Evolutionary conservation across 1,140 invertebrate species (phyloP).

Genomic region (Brachionus koreanus): DNA sequence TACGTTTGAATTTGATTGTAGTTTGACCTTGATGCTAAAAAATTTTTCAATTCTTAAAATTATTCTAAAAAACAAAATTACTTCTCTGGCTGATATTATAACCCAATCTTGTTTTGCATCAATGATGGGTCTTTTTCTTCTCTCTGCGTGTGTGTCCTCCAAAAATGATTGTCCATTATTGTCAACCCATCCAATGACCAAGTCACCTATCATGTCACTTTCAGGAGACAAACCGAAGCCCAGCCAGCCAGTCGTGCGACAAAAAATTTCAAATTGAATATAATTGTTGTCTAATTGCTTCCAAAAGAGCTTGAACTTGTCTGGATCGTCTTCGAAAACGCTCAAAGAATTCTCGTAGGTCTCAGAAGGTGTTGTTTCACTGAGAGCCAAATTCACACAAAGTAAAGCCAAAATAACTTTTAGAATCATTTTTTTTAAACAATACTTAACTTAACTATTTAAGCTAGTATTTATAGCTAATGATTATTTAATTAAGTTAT

Average conservation of each 20-base stretch:
- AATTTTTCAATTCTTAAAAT: background rate
- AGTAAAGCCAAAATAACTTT: background rate
- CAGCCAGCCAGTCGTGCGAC: constrained; percentile 70
- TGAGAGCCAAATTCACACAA: background rate
- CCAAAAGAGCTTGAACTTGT: background rate
- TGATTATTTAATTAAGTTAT: too few relatives aligned
- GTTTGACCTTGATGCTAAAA: background rate
- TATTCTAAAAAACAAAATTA: background rate
- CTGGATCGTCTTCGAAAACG: constrained; percentile 14
- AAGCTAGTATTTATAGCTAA: background rate
- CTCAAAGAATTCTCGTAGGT: background rate
- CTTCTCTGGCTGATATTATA: background rate
- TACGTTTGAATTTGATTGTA: constrained; percentile 7
- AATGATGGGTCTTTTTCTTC: background rate
- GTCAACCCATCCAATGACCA: constrained; percentile 4
- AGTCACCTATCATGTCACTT: constrained; percentile 67
- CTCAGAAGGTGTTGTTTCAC: background rate
- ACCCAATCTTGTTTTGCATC: background rate
- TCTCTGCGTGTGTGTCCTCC: background rate
- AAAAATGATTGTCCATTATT: constrained; percentile 10
- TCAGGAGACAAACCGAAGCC: constrained; percentile 74
- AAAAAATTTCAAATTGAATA: constrained; percentile 24
- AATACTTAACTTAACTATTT: background rate
- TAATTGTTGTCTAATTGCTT: background rate
- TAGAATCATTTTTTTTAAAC: background rate